phyloP scores from a whole-genome alignment of 92 coral and sea anemone genomes.

The Diadumene lineata region DNA sequence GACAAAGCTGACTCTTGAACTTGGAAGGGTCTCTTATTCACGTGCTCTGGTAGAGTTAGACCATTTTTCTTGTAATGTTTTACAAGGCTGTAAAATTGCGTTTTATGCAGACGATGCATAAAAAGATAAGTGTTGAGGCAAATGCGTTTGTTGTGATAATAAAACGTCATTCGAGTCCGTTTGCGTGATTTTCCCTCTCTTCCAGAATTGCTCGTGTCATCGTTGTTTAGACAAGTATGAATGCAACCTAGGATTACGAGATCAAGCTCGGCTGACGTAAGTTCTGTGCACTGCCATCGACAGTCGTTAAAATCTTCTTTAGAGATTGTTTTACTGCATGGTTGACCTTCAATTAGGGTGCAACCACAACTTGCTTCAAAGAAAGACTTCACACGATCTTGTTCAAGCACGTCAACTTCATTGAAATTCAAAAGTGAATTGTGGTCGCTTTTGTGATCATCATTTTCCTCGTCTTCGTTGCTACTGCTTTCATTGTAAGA shows the following conservation, averaged over 20 bases:
- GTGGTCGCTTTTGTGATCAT: too few species aligned
- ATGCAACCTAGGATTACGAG: conserved; percentile 29
- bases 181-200: conserved; percentile 32
- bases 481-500: too few species aligned
- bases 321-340: too few species aligned
- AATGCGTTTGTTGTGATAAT: conserved; percentile 35
- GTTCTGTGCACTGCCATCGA: conserved; percentile 43
- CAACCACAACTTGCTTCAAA: too few species aligned
- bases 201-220: conserved; percentile 29
- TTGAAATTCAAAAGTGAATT: too few species aligned
- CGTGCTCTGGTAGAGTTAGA: conserved; percentile 28
- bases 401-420: too few species aligned
- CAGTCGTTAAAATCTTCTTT: conserved; percentile 16
- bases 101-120: conserved; percentile 28
- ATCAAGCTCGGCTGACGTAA: conserved; percentile 46
- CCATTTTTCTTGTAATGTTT: conserved; percentile 38
- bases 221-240: too few species aligned
- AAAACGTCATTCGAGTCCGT: conserved; percentile 35
- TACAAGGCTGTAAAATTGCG: conserved; percentile 37
- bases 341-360: too few species aligned
- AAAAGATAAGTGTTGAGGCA: conserved; percentile 46
- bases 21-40: conserved; percentile 36
- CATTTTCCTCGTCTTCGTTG: too few species aligned
- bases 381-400: too few species aligned
- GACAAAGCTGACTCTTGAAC: conserved; percentile 48